Evolutionary conservation across 2,888 invertebrate species (phyloP), one percentile per base, ranked within the genome.

Genomic region (Polydesmus complanatus): DNA sequence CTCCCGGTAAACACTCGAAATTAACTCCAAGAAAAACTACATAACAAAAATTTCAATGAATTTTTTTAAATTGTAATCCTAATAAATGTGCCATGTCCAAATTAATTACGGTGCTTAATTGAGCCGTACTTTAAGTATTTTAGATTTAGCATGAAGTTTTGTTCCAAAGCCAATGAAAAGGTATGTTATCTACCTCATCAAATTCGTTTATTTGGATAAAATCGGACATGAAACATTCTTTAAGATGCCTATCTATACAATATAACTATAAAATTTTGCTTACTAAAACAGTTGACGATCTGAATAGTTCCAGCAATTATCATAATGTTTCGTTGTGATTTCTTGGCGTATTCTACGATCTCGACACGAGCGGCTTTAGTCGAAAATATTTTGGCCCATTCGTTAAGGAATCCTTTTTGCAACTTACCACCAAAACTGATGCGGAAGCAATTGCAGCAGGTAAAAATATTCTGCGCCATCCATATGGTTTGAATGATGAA

Each of bases 391-490:
- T 14, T 5, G 14, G 37, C 14, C 56, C 56, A 56, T n/a, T 56
- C 22, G 2, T 25, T 3, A 5, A 56, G 25, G 47, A 47, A 56
- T 22, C 48, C 48, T 8, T 14, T 5, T 1, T 56, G 47, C 19
- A 56, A 56, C 1, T 37, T 18, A 5, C 48, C 14, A 18, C 21
- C 22, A 8, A 19, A 56, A 22, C 56, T 47, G 11, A 56, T 22
- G 25, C 37, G 37, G 25, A 22, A 56, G 23, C 56, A 56, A 19
- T 27, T 56, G 14, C 47, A 56, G 25, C 27, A 19, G 48, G 21
- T 56, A 23, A 27, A 27, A 47, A 18, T 22, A 47, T 56, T 56
- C 25, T 56, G 56, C 37, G 47, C 14, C 2, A 47, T 47, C 56
- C 56, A 56, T 1, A 25, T 47, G 23, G 48, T 47, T 22, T 37